These are phyloP conservation scores for Drosophila testacea DNA, from an alignment of 2,888 invertebrate species.

Conservation along the genomic window DNA sequence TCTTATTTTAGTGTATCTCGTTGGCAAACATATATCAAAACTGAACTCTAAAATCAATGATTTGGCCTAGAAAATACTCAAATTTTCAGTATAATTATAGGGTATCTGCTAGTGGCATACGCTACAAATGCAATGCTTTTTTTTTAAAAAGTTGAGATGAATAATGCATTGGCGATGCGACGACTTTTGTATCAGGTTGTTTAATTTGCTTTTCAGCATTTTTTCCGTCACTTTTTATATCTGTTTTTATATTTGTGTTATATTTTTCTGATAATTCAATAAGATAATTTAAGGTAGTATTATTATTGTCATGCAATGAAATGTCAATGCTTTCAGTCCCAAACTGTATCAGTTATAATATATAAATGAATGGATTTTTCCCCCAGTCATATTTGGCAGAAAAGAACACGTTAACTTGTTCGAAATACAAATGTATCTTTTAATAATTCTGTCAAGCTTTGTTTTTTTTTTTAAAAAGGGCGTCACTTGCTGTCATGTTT, in stretches of 20 bases:
- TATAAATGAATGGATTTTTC: background rate
- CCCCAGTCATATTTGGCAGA: background rate
- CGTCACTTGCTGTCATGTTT: conserved; percentile 3
- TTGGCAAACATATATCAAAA: no score
- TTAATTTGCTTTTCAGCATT: conserved; percentile 26
- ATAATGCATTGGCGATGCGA: conserved; percentile 31
- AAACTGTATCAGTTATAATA: background rate
- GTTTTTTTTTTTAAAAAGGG: background rate
- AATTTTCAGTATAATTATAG: background rate
- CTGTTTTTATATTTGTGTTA: conserved; percentile 1
- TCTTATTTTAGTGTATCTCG: no score
- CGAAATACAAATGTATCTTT: background rate
- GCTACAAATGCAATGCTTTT: background rate
- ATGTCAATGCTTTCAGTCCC: background rate
- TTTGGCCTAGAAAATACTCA: no score
- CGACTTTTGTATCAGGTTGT: conserved; percentile 30
- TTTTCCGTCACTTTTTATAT: background rate
- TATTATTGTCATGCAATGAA: background rate
- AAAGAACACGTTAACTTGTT: background rate
- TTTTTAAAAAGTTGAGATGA: conserved; percentile 31
- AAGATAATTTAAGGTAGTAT: background rate
- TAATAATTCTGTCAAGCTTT: conserved; percentile 12
- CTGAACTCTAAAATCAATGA: no score
- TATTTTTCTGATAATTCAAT: background rate
- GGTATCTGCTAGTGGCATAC: conserved; percentile 4